A percentile compares a stretch with the other conserved stretches of the same genome.
Conservation (phyloP, 2,888 invertebrate species). For the Auanema freiburgensis region DNA sequence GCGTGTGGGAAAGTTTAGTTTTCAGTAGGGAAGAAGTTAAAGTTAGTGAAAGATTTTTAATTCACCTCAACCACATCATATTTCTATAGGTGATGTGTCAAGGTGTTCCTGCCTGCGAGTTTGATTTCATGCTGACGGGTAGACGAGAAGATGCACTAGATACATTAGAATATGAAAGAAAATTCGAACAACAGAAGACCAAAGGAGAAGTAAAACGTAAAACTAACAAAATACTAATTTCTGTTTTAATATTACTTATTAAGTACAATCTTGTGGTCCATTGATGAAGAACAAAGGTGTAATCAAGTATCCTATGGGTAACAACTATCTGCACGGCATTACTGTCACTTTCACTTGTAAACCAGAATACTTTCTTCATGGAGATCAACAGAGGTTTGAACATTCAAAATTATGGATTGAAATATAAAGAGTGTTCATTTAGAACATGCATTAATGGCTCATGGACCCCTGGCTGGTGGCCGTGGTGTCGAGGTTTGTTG, state of each 20-base stretch:
- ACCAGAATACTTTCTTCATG: constrained; percentile 52
- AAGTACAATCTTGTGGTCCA: constrained; percentile 24
- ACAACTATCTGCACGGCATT: constrained; percentile 51
- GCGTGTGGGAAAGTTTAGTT: constrained; percentile 30
- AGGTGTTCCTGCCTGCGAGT: constrained; percentile 38
- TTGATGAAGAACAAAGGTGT: constrained; percentile 45
- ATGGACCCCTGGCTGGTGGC: constrained; percentile 55
- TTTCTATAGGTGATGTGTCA: constrained; percentile 36
- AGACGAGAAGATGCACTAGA: constrained; percentile 42
- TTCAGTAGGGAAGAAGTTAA: constrained; percentile 42
- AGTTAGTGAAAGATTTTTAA: constrained; percentile 5
- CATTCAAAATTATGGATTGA: too few species aligned
- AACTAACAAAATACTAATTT: too few species aligned
- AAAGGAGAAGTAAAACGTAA: constrained; percentile 31
- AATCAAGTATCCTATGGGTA: constrained; percentile 45
- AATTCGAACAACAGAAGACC: constrained; percentile 28
- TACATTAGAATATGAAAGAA: constrained; percentile 39
- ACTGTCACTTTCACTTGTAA: constrained; percentile 49
- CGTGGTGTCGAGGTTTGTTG: constrained; percentile 46
- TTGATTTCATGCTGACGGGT: constrained; percentile 45
- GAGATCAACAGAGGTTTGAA: constrained; percentile 38
- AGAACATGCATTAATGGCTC: constrained; percentile 46
- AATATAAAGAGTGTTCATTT: too few species aligned
- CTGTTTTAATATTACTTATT: neutral
- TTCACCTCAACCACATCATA: neutral